Evolutionary conservation across 2,113 vertebrate genomes (phyloP).

Genomic region (Vimba vimba): DNA sequence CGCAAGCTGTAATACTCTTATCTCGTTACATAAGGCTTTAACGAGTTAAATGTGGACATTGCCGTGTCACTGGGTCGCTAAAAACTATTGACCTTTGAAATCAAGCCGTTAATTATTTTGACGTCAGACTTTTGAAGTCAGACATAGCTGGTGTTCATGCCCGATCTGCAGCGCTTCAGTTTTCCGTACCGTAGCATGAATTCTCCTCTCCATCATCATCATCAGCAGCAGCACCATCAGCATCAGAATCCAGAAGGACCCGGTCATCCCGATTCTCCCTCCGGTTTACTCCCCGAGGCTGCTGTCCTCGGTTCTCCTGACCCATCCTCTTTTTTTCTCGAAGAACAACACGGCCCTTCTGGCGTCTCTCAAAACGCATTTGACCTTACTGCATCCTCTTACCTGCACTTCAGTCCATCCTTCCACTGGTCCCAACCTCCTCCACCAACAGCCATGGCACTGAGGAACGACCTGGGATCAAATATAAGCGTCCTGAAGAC

Average conservation of each 20-base stretch:
- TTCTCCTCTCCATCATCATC: conserved; percentile 81
- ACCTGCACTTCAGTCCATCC: conserved; percentile 55
- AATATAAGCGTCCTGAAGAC: conserved; percentile 97
- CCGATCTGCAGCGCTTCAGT: conserved; percentile 82
- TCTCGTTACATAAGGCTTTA: conserved; percentile 4
- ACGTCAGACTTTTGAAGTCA: conserved; percentile 34
- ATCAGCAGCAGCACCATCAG: conserved; percentile 62
- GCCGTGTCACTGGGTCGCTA: neutral
- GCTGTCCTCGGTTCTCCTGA: conserved; percentile 67
- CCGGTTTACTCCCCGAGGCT: conserved; percentile 71
- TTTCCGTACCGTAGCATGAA: conserved; percentile 86
- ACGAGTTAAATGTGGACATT: conserved; percentile 18
- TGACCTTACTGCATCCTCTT: conserved; percentile 60
- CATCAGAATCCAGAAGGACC: conserved; percentile 64
- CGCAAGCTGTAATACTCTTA: conserved; percentile 23
- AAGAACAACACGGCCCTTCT: conserved; percentile 62
- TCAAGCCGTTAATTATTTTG: conserved; percentile 47
- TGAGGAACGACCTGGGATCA: conserved; percentile 95
- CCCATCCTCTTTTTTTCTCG: conserved; percentile 66
- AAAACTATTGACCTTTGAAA: neutral
- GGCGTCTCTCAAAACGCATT: conserved; percentile 62
- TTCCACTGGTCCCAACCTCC: conserved; percentile 64
- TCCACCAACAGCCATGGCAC: conserved; percentile 89
- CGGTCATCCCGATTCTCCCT: conserved; percentile 78
- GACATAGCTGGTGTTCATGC: conserved; percentile 75